A percentile compares a stretch with the other conserved stretches of the same genome.
phyloP scores from a whole-genome alignment of 2,888 invertebrate genomes.

The Eupithecia vulgata region DNA sequence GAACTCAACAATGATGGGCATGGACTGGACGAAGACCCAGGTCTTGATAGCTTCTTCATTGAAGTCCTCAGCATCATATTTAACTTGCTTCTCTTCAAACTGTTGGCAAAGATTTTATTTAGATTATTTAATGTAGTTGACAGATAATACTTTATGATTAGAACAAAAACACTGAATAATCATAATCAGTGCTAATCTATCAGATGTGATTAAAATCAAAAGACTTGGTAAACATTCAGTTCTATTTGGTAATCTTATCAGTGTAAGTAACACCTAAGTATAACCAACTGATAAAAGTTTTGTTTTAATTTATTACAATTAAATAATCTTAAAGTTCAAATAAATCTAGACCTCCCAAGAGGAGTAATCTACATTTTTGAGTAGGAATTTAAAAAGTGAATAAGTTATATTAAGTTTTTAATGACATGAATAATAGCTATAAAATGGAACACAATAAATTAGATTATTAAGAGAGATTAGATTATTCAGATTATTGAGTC shows the following conservation, averaged over 20 bases:
- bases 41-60: slow-evolving; percentile 88
- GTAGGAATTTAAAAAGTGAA: not conserved
- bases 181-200: not conserved
- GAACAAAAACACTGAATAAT: not conserved
- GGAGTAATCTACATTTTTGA: not conserved
- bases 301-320: not conserved
- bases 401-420: no score
- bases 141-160: not conserved
- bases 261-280: not conserved
- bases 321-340: not conserved
- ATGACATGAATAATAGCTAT: no score
- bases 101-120: slow-evolving; percentile 62
- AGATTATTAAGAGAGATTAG: no score
- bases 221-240: not conserved
- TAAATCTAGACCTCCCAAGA: not conserved
- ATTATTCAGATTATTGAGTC: no score
- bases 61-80: slow-evolving; percentile 87
- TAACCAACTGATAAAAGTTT: not conserved
- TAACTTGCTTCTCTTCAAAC: slow-evolving; percentile 93
- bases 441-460: not conserved
- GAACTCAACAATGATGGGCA: slow-evolving; percentile 97
- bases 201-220: not conserved
- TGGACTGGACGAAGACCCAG: slow-evolving; percentile 92
- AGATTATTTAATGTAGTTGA: not conserved
- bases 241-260: slow-evolving; percentile 2